Conservation (phyloP, 2,888 invertebrate species). For the Xylocampa areola region DNA sequence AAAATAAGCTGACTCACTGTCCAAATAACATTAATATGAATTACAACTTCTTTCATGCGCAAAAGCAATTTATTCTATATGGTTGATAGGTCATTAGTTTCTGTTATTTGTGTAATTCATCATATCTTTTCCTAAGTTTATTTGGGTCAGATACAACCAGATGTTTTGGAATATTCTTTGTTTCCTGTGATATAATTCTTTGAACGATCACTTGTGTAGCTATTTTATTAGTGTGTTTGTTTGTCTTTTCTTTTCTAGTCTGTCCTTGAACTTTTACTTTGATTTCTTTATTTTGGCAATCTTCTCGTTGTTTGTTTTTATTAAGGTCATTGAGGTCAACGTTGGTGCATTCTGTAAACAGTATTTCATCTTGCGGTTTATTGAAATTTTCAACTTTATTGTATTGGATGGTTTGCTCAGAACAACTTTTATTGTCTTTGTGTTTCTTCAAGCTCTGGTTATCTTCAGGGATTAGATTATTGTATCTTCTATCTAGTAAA, state of each 20-base stretch:
- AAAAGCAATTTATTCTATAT: slow-evolving; percentile 21
- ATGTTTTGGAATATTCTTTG: slow-evolving; percentile 20
- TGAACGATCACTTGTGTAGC: slow-evolving; percentile 13
- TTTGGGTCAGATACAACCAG: slow-evolving; percentile 19
- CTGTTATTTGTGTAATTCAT: slow-evolving; percentile 16
- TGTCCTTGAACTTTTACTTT: slow-evolving; percentile 40
- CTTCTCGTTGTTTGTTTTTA: slow-evolving; percentile 9
- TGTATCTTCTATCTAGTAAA: no score
- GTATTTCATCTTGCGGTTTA: slow-evolving; percentile 15
- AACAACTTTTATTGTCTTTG: neutral
- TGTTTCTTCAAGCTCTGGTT: slow-evolving; percentile 1
- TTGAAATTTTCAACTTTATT: slow-evolving; percentile 10
- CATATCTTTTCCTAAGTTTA: slow-evolving; percentile 26
- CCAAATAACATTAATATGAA: neutral
- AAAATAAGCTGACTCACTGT: slow-evolving; percentile 11
- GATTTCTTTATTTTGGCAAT: slow-evolving; percentile 27
- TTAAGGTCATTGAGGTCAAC: slow-evolving; percentile 16
- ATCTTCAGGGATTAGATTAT: no score
- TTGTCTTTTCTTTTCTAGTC: slow-evolving; percentile 2
- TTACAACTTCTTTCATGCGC: slow-evolving; percentile 3
- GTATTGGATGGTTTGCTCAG: slow-evolving; percentile 4
- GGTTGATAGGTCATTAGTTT: slow-evolving; percentile 4
- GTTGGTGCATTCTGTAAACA: neutral
- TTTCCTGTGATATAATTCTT: slow-evolving; percentile 30
- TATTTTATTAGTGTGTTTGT: slow-evolving; percentile 29